A percentile compares a stretch with the other conserved stretches of the same genome.
phyloP scores from a whole-genome alignment of 2,797 vertebrate genomes.

The Liparis tanakae region DNA sequence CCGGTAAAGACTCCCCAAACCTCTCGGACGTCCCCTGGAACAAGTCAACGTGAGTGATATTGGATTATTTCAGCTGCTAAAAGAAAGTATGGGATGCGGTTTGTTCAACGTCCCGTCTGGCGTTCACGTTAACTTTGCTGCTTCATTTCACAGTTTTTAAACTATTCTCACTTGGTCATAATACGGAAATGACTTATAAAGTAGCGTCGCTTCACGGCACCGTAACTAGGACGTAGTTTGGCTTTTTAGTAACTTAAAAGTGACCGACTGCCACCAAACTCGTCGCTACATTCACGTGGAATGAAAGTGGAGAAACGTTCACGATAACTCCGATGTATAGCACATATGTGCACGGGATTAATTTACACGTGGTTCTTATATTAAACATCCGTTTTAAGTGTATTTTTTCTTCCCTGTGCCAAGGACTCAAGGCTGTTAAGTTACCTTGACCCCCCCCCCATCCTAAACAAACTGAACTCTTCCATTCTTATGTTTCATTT shows the following conservation, averaged over 20 bases:
- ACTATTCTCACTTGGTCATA: not conserved
- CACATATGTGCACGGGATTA: conserved; percentile 44
- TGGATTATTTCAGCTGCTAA: conserved; percentile 41
- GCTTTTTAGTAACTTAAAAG: conserved; percentile 33
- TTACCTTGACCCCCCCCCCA: conserved; percentile 6
- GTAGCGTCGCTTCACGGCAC: not conserved
- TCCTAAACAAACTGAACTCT: conserved; percentile 13
- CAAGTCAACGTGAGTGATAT: conserved; percentile 59
- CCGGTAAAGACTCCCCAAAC: conserved; percentile 42
- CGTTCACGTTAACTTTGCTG: conserved; percentile 3
- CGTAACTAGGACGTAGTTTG: conserved; percentile 7
- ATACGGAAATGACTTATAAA: not conserved
- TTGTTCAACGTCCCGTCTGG: conserved; percentile 13
- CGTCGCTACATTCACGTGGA: conserved; percentile 64
- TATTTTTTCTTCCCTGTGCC: not conserved
- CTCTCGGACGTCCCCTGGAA: conserved; percentile 41
- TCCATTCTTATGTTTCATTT: not conserved
- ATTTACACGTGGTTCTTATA: conserved; percentile 39
- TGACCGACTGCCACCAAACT: conserved; percentile 37
- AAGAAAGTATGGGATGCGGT: conserved; percentile 53
- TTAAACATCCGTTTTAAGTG: conserved; percentile 4
- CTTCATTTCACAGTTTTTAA: conserved; percentile 30
- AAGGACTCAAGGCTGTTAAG: not conserved
- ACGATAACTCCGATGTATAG: conserved; percentile 22
- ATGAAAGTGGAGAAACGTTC: conserved; percentile 25